These are phyloP conservation scores for Latheticus oryzae DNA, from an alignment of 2,888 invertebrate species.

Conservation along the genomic window DNA sequence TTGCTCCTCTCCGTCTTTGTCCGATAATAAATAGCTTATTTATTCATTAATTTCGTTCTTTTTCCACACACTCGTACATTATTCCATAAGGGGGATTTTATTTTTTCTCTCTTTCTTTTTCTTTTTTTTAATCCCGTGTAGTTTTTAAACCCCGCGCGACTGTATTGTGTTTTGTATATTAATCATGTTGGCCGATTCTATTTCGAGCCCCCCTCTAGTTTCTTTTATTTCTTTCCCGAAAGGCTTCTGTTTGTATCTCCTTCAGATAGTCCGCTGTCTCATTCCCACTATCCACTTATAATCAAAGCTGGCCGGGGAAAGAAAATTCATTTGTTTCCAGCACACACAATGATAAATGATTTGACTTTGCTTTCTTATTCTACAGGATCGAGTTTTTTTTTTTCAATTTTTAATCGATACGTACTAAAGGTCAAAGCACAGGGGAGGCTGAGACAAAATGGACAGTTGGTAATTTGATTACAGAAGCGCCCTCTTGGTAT, in stretches of 20 bases:
- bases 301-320: constrained; percentile 59
- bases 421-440: too few species aligned
- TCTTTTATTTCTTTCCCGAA: constrained; percentile 40
- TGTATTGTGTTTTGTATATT: constrained; percentile 58
- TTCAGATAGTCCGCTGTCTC: constrained; percentile 45
- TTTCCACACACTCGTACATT: constrained; percentile 45
- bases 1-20: constrained; percentile 42
- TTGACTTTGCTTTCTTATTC: constrained; percentile 56
- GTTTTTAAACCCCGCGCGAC: constrained; percentile 35
- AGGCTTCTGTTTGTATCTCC: constrained; percentile 40
- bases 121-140: constrained; percentile 47
- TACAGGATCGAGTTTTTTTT: constrained; percentile 46
- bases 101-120: constrained; percentile 46
- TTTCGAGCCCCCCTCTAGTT: constrained; percentile 32
- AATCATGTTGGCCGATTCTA: constrained; percentile 59
- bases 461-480: too few species aligned
- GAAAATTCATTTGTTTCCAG: constrained; percentile 64
- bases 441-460: too few species aligned
- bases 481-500: too few species aligned
- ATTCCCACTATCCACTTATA: constrained; percentile 59
- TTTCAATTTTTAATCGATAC: constrained; percentile 52
- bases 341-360: constrained; percentile 62
- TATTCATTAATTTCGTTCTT: constrained; percentile 55
- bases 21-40: constrained; percentile 56
- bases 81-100: constrained; percentile 38